Evolutionary conservation across 2,797 vertebrate species (phyloP), one percentile per base, ranked within the genome.

Genomic region (Austrolebias charrua): DNA sequence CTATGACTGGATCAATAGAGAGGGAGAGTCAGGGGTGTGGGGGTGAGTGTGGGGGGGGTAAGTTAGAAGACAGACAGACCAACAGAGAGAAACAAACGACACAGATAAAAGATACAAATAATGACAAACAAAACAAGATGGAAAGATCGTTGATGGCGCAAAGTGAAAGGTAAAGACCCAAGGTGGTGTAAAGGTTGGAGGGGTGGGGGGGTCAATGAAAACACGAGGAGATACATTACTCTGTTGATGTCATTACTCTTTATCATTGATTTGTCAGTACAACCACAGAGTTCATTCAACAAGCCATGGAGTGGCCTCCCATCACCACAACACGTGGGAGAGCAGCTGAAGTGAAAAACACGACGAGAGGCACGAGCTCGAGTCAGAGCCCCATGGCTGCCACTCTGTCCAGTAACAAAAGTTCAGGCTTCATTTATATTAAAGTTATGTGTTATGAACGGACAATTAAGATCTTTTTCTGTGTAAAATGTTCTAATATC

Each of bases 1-100:
- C 91, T 92, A 92, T 92, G 91, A 92, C 88, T 91, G 86, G 91
- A 93, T 93, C 92, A 92, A 93, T 93, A 93, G 73, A 89, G 83
- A 86, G 87, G 79, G 87, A 74, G 79, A 49, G 63, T 16, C 64
- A 42, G 76, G 20, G 74, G 33, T 70, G 16, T 60, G 16, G 69
- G 11, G 75, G n/a, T n/a, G n/a, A n/a, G n/a, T n/a, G 16, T 75
- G 63, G 81, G 64, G 75, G 66, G 74, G 54, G 61, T 61, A 75
- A 78, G 77, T 72, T 61, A 60, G 70, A 69, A 54, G 71, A 86
- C 74, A 87, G 83, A 83, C 68, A 81, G 84, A 76, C 74, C 69
- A 87, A 89, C 69, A 56, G 73, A 76, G 75, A 81, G 76, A 85
- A 82, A 86, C 61, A 83, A 86, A 82, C 62, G 79, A 86, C 72